Base-by-base conservation (phyloP, 2,113 vertebrate genomes). In the Pungitius pungitius region DNA sequence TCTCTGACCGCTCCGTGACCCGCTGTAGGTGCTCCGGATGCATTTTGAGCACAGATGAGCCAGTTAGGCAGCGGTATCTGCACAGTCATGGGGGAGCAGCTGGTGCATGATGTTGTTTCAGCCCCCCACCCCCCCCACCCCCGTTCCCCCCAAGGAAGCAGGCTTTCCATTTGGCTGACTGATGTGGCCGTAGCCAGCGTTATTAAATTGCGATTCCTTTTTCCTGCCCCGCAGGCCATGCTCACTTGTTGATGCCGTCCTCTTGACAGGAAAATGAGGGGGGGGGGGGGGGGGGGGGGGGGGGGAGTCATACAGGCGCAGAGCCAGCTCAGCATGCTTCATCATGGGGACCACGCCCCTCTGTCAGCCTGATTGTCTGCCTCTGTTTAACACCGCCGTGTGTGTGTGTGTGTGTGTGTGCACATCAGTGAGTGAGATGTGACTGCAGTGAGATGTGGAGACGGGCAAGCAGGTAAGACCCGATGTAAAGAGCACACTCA, bases 41-140 rank as follows among this genome's bases (percentile, higher is more conserved):
- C 84, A 88, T 85, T 77, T 87, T 78, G 75, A 69, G 64, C 57
- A n/a, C 80, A 88, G 81, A 90, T 82, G 80, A 84, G 60, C 56
- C 35, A 72, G 76, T 72, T 72, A 74, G 67, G 27, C 70, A 33
- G 54, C 17, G 0, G 84, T 83, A 84, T 82, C 78, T 87, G 87
- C 88, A 85, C 56, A 66, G 90, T 89, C 86, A 89, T 75, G 75
- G 80, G 33, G 70, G 82, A 80, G 74, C 90, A 93, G 91, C 89
- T 91, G 89, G 85, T 84, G 83, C 67, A 84, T 84, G 78, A 68
- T 87, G 82, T 72, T 35, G 76, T 49, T 81, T 83, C 54, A 80
- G 68, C 64, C 70, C 71, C 61, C 26, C 70, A 74, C 74, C 61
- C 26, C 64, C 74, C 54, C 35, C 15, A 57, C 2, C 30, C n/a